A percentile compares a stretch with the other conserved stretches of the same genome.
phyloP scores from a whole-genome alignment of 2,888 invertebrate genomes.

The Hypomecis atomaria region DNA sequence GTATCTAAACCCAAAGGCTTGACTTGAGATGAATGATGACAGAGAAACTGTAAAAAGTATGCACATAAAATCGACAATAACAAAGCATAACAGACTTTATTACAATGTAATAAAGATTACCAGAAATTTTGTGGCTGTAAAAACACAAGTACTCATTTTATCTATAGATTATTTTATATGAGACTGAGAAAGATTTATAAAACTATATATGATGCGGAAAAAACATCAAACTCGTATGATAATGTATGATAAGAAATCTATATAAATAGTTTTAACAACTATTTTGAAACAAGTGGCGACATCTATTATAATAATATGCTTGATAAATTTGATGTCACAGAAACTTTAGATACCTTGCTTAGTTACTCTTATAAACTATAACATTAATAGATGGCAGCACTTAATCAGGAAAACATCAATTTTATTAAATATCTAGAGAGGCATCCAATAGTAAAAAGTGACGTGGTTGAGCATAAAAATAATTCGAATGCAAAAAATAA shows the following conservation, averaged over 20 bases:
- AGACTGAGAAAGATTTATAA: conserved; percentile 15
- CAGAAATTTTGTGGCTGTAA: not conserved
- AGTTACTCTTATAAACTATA: no score
- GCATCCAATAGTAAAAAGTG: no score
- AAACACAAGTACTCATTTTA: conserved; percentile 1
- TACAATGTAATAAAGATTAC: not conserved
- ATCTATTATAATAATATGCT: conserved; percentile 5
- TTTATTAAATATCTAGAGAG: no score
- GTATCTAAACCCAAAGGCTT: conserved; percentile 26
- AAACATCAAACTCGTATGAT: not conserved
- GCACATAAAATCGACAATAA: not conserved
- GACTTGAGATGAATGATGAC: conserved; percentile 21
- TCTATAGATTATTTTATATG: conserved; percentile 24
- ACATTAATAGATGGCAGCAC: conserved; percentile 20
- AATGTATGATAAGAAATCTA: conserved; percentile 13
- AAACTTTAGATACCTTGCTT: no score
- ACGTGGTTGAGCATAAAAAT: no score
- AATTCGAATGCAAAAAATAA: no score
- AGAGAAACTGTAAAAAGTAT: not conserved
- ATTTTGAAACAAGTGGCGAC: conserved; percentile 5
- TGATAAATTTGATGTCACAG: no score
- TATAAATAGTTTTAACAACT: not conserved
- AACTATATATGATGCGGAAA: not conserved
- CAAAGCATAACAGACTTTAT: conserved; percentile 11
- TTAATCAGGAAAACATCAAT: no score